Conservation (phyloP, 2,797 vertebrate species). For the Australoheros facetus region DNA sequence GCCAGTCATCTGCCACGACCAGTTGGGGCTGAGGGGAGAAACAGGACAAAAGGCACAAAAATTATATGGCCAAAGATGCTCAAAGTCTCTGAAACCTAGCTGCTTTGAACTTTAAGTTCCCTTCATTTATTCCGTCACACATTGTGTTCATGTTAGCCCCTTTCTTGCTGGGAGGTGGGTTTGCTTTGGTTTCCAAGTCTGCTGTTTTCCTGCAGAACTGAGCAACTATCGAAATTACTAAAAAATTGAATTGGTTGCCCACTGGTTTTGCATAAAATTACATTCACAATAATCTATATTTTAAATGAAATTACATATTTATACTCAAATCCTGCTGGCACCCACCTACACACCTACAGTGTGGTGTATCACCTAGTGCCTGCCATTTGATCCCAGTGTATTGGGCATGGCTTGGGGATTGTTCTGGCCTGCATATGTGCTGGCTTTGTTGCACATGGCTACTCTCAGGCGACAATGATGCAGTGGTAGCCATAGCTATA, state of each 20-base stretch:
- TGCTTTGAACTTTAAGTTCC: slow-evolving; percentile 1
- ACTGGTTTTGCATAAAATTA: not conserved
- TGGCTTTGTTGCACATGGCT: not conserved
- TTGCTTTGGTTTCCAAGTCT: no score
- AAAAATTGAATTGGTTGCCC: not conserved
- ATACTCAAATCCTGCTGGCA: not conserved
- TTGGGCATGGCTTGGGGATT: not conserved
- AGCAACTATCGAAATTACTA: no score
- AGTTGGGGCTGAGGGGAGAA: no score
- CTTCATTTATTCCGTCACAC: not conserved
- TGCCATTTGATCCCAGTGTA: not conserved
- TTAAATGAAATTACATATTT: not conserved
- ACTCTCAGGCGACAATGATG: not conserved
- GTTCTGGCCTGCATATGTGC: not conserved
- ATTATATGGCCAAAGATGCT: not conserved
- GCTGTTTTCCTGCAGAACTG: no score
- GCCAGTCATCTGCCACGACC: no score
- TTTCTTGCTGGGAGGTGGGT: not conserved
- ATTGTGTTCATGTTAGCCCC: not conserved
- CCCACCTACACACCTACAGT: no score
- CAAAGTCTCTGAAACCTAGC: slow-evolving; percentile 12
- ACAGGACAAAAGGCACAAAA: no score
- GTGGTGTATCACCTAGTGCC: rapidly evolving
- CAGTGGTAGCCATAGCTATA: not conserved
- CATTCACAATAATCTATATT: not conserved